Evolutionary conservation across 2,797 vertebrate species (phyloP).

Genomic region (Galago senegalensis): DNA sequence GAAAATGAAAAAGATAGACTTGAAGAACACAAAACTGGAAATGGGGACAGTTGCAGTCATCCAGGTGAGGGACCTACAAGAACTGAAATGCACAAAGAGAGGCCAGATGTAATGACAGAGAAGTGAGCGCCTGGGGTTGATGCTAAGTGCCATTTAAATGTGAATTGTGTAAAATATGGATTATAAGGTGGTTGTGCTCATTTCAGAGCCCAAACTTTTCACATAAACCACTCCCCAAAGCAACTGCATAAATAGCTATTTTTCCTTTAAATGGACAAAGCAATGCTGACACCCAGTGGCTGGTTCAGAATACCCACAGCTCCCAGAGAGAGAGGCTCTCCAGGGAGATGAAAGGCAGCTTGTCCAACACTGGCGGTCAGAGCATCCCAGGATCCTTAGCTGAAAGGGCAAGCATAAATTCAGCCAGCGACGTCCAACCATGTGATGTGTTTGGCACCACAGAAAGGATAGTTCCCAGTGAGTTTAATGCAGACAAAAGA

Average conservation of each 20-base stretch:
- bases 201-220: neutral
- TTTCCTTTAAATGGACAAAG: constrained; percentile 52
- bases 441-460: constrained; percentile 61
- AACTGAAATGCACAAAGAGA: neutral
- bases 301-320: constrained; percentile 17
- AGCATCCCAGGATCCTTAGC: constrained; percentile 36
- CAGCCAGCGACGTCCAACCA: constrained; percentile 14
- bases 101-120: neutral
- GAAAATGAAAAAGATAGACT: neutral
- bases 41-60: neutral
- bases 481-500: constrained; percentile 77
- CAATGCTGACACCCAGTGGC: constrained; percentile 73
- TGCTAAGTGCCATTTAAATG: neutral
- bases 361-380: neutral
- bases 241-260: neutral
- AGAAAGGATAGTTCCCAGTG: constrained; percentile 44
- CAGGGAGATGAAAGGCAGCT: neutral
- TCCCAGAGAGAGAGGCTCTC: neutral
- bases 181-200: neutral
- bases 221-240: constrained; percentile 10
- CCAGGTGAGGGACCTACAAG: neutral
- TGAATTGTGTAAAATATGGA: neutral
- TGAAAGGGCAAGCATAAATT: constrained; percentile 78
- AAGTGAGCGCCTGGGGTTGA: neutral
- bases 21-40: neutral